Evolutionary conservation across 2,113 vertebrate genomes (phyloP), one percentile per base, ranked within the genome.

Genomic region (Lichenostomus cassidix): DNA sequence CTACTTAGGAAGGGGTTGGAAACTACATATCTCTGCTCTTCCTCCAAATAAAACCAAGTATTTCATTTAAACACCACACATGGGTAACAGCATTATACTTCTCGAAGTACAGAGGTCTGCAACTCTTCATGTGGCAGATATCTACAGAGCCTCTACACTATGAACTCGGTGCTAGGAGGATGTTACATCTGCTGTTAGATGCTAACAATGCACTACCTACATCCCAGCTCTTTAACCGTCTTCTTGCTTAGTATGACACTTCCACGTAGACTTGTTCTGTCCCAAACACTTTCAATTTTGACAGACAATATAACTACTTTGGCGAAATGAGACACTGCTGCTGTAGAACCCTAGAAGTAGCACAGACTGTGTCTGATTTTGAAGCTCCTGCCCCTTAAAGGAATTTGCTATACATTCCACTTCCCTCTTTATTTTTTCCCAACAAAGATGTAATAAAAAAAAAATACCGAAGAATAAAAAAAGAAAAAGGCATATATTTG

Each of bases 281-380:
- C 16, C 1, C 2, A 79, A 88, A 67, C 0, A 1, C 24, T 60
- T 87, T 9, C 24, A 7, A 62, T 83, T 73, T 59, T 79, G 19
- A 56, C 42, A 83, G 31, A 31, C 18, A 59, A 29, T 16, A 55
- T 4, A 71, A 56, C 1, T 3, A 3, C 21, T 75, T 52, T 23
- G 21, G 9, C 21, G 17, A 90, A 94, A 37, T 44, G n/a, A 71
- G 18, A 70, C 33, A 64, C 1, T 0, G 0, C 22, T 56, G 21
- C 33, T 47, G 33, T 2, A 87, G 37, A 70, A 46, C 10, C 10
- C 13, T 12, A 5, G 5, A 63, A 83, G 25, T 6, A 37, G 23
- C 8, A 71, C 5, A 91, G 33, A 25, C 5, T 3, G 8, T 13
- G 8, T 25, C 0, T 24, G 21, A 42, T 59, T 87, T 23, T 64